These are phyloP conservation scores for Orchesella flavescens DNA, from an alignment of 2,888 invertebrate genomes.

Conservation along the genomic window DNA sequence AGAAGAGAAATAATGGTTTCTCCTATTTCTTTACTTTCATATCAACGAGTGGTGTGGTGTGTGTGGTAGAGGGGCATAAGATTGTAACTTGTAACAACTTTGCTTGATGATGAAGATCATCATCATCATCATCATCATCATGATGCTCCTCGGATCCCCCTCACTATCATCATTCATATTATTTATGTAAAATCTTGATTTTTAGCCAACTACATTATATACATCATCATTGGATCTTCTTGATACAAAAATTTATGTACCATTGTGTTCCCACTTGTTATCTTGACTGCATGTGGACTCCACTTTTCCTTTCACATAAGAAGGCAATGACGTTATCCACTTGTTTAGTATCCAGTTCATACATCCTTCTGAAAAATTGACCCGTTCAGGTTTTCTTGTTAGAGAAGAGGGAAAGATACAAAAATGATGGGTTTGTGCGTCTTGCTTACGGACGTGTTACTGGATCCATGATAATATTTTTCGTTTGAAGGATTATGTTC, in stretches of 20 bases:
- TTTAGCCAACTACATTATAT: slow-evolving; percentile 49
- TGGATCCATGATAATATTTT: not conserved
- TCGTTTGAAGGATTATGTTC: not conserved
- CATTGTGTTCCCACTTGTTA: slow-evolving; percentile 29
- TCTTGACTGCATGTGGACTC: not conserved
- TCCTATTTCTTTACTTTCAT: slow-evolving; percentile 50
- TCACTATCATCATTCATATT: slow-evolving; percentile 59
- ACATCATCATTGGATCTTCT: slow-evolving; percentile 49
- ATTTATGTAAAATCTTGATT: slow-evolving; percentile 60
- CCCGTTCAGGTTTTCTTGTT: not conserved
- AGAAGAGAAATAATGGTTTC: slow-evolving; percentile 62
- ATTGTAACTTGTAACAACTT: slow-evolving; percentile 17
- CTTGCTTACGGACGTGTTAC: too few relatives aligned
- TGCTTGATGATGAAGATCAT: slow-evolving; percentile 2
- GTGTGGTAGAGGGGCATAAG: not conserved
- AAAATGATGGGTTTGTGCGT: not conserved
- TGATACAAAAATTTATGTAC: slow-evolving; percentile 48
- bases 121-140: too few relatives aligned
- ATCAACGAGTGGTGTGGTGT: not conserved
- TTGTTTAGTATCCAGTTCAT: too few relatives aligned
- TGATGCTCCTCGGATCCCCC: slow-evolving; percentile 2
- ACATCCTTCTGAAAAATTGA: not conserved
- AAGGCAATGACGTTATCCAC: too few relatives aligned
- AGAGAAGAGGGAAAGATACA: not conserved
- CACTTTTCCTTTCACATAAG: not conserved